Evolutionary conservation across 2,888 invertebrate genomes (phyloP).

Genomic region (Pollenia griseotomentosa): DNA sequence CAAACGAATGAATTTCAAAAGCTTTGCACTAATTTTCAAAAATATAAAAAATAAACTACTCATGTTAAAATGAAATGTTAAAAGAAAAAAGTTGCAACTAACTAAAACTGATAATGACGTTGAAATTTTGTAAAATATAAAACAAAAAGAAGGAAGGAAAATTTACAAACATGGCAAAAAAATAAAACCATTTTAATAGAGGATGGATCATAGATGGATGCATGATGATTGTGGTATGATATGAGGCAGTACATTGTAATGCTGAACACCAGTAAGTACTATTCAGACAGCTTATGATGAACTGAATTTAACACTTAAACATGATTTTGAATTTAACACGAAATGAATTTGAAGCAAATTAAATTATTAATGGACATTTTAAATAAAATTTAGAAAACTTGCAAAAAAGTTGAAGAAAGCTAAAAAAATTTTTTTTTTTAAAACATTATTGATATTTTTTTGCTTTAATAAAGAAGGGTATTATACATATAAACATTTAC

Average conservation of each 20-base stretch:
- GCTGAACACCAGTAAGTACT: not conserved
- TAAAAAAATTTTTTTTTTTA: no score
- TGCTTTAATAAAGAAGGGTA: no score
- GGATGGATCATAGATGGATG: not conserved
- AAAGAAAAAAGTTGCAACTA: conserved; percentile 45
- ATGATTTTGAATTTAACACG: conserved; percentile 23
- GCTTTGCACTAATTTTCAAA: conserved; percentile 61
- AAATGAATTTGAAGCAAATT: conserved; percentile 46
- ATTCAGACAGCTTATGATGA: conserved; percentile 3
- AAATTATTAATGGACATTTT: conserved; percentile 28
- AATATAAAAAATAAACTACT: conserved; percentile 31
- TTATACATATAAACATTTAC: no score
- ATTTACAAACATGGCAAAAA: not conserved
- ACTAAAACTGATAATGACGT: conserved; percentile 60
- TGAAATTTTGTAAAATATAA: not conserved
- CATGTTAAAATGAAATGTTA: conserved; percentile 36
- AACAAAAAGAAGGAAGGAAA: conserved; percentile 33
- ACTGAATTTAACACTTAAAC: conserved; percentile 43
- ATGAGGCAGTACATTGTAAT: conserved; percentile 26
- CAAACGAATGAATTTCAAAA: conserved; percentile 67
- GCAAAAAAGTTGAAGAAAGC: no score
- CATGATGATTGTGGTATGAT: conserved; percentile 31
- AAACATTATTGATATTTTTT: no score
- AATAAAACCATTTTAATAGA: conserved; percentile 7
- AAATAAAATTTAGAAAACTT: not conserved